Base-by-base conservation (phyloP, 2,797 vertebrate genomes). In the Dromococcyx pavoninus region DNA sequence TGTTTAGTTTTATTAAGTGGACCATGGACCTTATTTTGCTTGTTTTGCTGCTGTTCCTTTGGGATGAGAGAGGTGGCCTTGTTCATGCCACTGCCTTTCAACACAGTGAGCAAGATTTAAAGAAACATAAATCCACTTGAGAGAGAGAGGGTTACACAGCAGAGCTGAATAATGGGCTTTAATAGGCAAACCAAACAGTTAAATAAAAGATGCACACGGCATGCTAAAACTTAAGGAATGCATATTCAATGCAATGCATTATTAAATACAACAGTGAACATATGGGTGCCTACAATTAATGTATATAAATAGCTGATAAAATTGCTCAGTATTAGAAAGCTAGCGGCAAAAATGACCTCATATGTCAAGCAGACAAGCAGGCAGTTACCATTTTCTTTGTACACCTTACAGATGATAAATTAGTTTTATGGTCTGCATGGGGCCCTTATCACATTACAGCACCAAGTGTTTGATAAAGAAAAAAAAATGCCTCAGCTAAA, bases 231-330 rank as follows among this genome's bases (percentile, higher is more conserved):
- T 98, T 98, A 98, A 97, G 96, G 96, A 98, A 98, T 98, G 97
- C 97, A 98, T 98, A 98, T 97, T 98, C 97, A 97, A 86, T 97
- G 97, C 92, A 97, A 97, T 98, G 96, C 96, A 97, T 98, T 98
- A 98, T 98, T 98, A 98, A 98, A 98, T 98, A 98, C 97, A 98
- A 96, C 96, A 70, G 96, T 97, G 97, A 98, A 94, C 97, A 98
- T 98, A 98, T 98, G 98, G 97, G 97, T 97, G 97, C 96, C 97
- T 97, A 97, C 98, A 98, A 98, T 98, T 98, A 98, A 98, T 98
- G 97, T 98, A 98, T 98, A 98, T 98, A 98, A 98, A 98, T 98
- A 98, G 98, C 97, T 97, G 98, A 98, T 98, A 97, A 98, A 98
- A 98, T 97, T 98, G 97, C 97, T 97, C 97, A 95, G 97, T 98